A percentile compares a stretch with the other conserved stretches of the same genome.
These are phyloP conservation scores for Pygocentrus nattereri DNA, from an alignment of 2,797 vertebrate species.

Conservation along the genomic window DNA sequence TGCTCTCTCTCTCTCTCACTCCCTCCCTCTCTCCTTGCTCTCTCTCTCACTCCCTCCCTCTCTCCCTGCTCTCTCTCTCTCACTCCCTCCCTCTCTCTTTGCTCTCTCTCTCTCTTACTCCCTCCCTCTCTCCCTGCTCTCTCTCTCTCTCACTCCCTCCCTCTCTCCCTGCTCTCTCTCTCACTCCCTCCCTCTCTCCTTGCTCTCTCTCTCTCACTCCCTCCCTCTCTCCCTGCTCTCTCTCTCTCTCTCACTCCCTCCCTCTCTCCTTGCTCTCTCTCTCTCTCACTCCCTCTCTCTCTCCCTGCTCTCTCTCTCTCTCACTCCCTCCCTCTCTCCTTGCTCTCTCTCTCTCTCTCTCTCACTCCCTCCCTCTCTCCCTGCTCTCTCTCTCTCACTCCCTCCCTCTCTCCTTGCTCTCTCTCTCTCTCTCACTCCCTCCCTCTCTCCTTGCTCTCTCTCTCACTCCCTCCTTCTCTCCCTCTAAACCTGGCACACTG, in stretches of 20 bases:
- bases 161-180: conserved; percentile 30
- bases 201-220: conserved; percentile 37
- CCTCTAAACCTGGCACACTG: conserved; percentile 60
- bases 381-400: neutral
- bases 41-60: conserved; percentile 37
- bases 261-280: too few species aligned
- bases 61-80: conserved; percentile 55
- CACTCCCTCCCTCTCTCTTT: neutral
- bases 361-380: neutral
- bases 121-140: neutral
- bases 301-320: neutral
- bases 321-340: neutral
- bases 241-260: conserved; percentile 54
- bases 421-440: neutral
- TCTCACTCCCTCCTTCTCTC: conserved; percentile 46
- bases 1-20: conserved; percentile 38
- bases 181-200: conserved; percentile 28
- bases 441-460: neutral
- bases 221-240: conserved; percentile 46
- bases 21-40: neutral
- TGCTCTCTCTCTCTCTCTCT: neutral
- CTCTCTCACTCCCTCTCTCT: neutral
- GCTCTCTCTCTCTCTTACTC: neutral
- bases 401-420: neutral
- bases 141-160: conserved; percentile 44